Percentiles rank a stretch among this genome's conserved stretches.
These are phyloP conservation scores for Cerceris ruficornis DNA, from an alignment of 2,888 invertebrate genomes.

Conservation along the genomic window DNA sequence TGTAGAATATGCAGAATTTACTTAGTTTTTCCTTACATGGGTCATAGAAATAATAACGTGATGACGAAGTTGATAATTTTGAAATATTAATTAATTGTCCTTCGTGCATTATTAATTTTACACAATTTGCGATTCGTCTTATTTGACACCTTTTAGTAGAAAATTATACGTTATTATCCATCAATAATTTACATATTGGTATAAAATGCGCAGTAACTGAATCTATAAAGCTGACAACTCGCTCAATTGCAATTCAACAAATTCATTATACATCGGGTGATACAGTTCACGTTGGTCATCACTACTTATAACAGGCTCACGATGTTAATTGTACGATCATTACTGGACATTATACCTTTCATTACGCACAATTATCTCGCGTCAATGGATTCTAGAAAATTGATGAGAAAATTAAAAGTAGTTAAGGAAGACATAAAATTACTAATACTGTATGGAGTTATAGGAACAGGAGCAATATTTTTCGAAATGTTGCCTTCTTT, in stretches of 20 bases:
- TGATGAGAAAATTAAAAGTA: too few species aligned
- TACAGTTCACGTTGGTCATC: conserved; percentile 4
- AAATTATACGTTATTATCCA: background rate
- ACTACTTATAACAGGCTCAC: conserved; percentile 23
- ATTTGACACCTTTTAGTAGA: background rate
- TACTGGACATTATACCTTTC: background rate
- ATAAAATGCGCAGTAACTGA: background rate
- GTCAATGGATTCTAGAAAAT: background rate
- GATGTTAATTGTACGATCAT: background rate
- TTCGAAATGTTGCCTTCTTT: too few species aligned
- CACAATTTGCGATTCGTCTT: background rate
- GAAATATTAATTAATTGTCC: background rate
- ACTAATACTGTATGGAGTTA: too few species aligned
- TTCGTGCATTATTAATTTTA: background rate
- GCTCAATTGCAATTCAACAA: conserved; percentile 26
- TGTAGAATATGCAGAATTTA: background rate
- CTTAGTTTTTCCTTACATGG: background rate
- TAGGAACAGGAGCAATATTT: too few species aligned
- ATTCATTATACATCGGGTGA: conserved; percentile 32
- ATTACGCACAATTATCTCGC: background rate
- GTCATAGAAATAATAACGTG: background rate
- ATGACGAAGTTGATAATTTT: background rate
- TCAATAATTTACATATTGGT: background rate
- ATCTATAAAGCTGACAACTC: conserved; percentile 21
- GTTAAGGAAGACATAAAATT: too few species aligned